Percentiles rank a stretch among this genome's conserved stretches.
Conservation (phyloP, 2,888 invertebrate species). For the Agrochola macilenta region DNA sequence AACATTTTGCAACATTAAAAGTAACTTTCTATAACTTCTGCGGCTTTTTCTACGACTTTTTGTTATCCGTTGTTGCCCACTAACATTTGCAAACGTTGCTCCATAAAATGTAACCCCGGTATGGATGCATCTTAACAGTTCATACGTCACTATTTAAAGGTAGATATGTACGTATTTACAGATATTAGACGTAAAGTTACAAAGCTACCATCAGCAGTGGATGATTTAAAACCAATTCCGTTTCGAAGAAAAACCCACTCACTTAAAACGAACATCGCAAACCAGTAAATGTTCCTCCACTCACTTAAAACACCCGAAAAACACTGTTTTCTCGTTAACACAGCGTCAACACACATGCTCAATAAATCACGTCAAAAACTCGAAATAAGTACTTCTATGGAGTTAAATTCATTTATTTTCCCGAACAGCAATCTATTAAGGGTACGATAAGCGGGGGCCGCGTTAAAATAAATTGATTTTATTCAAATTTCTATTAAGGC, state of each 20-base stretch:
- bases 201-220: neutral
- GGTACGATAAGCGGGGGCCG: constrained; percentile 85
- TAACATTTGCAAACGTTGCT: neutral
- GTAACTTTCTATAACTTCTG: neutral
- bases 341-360: constrained; percentile 44
- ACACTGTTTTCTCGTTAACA: constrained; percentile 45
- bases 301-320: constrained; percentile 9
- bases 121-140: neutral
- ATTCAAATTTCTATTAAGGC: constrained; percentile 89
- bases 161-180: too few species aligned
- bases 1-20: neutral
- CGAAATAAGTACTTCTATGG: constrained; percentile 54
- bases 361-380: constrained; percentile 59
- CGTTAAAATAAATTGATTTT: constrained; percentile 90
- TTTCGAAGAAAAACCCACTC: neutral
- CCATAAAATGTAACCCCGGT: neutral
- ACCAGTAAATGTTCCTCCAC: neutral
- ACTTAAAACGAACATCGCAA: neutral
- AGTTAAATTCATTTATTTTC: constrained; percentile 81
- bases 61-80: neutral
- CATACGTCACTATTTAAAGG: neutral
- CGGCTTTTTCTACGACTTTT: too few species aligned
- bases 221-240: neutral
- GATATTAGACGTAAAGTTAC: neutral
- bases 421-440: constrained; percentile 85